Percentiles rank a stretch among this genome's conserved stretches.
phyloP scores from a whole-genome alignment of 2,797 vertebrate genomes.

The Eospalax fontanierii region DNA sequence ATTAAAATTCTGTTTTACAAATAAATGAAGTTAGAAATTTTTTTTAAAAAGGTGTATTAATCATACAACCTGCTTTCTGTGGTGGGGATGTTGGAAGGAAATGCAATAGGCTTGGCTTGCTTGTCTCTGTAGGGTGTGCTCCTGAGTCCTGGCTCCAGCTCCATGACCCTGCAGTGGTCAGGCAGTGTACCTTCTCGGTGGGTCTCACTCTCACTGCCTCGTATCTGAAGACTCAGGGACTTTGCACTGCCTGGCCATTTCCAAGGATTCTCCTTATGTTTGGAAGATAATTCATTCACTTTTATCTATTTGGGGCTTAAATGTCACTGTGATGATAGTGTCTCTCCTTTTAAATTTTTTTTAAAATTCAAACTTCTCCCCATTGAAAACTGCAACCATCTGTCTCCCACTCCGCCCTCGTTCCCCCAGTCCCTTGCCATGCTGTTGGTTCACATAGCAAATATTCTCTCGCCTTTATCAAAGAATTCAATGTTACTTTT shows the following conservation, averaged over 20 bases:
- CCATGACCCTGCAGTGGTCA: background rate
- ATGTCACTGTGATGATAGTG: background rate
- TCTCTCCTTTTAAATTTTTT: background rate
- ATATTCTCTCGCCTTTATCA: background rate
- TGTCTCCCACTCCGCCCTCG: background rate
- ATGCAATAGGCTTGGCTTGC: background rate
- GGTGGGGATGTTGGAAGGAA: background rate
- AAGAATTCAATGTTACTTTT: background rate
- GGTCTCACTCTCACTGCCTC: background rate
- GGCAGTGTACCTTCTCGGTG: background rate
- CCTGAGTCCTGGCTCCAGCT: background rate
- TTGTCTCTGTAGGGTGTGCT: background rate
- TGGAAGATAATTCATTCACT: background rate
- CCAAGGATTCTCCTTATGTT: background rate
- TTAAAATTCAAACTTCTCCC: no score
- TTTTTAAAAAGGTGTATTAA: background rate
- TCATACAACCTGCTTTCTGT: background rate
- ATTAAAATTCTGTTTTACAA: background rate
- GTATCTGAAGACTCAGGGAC: background rate
- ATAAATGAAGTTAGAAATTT: background rate
- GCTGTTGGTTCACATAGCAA: background rate
- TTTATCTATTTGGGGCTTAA: background rate
- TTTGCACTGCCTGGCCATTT: background rate
- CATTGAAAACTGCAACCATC: background rate
- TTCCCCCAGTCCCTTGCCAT: background rate